Conservation (phyloP, 1,140 invertebrate species). For the Rhagoletis zephyria region DNA sequence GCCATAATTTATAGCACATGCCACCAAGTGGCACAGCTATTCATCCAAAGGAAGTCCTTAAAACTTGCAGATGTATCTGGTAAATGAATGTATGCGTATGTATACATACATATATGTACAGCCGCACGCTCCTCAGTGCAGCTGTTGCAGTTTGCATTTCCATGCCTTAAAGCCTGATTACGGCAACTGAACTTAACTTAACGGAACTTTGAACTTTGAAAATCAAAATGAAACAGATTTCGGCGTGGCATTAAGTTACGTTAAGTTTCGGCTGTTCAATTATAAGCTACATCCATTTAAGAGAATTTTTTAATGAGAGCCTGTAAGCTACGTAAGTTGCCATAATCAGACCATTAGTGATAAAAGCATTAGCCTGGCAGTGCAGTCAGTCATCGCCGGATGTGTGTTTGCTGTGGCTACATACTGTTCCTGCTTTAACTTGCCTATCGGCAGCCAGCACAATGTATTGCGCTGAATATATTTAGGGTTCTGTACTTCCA, state of each 20-base stretch:
- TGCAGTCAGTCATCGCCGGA: conserved; percentile 30
- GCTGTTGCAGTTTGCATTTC: not conserved
- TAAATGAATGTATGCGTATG: no score
- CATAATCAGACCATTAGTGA: no score
- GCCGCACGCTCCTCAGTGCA: not conserved
- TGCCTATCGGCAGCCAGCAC: not conserved
- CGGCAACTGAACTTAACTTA: no score
- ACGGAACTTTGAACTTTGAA: no score
- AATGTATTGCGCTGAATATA: not conserved
- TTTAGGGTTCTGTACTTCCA: not conserved
- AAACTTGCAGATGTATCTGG: not conserved
- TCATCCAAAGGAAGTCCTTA: conserved; percentile 39
- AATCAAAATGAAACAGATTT: no score
- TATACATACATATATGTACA: not conserved
- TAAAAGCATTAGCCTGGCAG: not conserved
- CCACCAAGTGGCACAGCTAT: conserved; percentile 43
- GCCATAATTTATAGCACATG: conserved; percentile 31
- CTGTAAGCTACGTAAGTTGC: no score
- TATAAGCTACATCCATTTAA: no score
- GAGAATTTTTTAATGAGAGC: no score
- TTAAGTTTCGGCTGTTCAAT: no score
- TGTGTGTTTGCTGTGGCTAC: not conserved
- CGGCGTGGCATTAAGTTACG: no score
- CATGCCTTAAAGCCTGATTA: not conserved
- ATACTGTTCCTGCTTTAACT: not conserved